Base-by-base conservation (phyloP, 2,113 vertebrate species). In the Empidonax traillii region DNA sequence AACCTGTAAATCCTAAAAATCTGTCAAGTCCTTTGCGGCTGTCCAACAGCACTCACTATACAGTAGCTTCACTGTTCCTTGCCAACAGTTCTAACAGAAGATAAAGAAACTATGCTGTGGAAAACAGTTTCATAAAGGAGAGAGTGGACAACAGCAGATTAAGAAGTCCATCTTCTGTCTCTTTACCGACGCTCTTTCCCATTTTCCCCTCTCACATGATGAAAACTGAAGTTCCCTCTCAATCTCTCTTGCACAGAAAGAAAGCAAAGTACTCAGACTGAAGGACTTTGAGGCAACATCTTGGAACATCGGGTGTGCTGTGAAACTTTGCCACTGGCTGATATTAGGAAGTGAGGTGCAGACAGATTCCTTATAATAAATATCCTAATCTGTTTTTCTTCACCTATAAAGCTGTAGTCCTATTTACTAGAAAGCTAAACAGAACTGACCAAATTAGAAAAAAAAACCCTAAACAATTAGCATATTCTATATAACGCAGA, bases 211-310 rank as follows among this genome's bases (percentile, higher is more conserved):
- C 41, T 75, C 28, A 24, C 0, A 0, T 66, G 33, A 68, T 51
- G 37, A 81, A 75, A 89, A 79, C 49, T 37, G 30, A 63, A 66
- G 56, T 16, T 97, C 59, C 90, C 65, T 77, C 74, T 77, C 31
- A 49, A 37, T 44, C 35, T 63, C 47, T 31, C 71, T 80, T 17
- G 24, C 19, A 66, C 8, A 79, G 49, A 85, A 31, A 91, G 81
- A 92, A 95, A 94, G 74, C 68, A 87, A 92, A 95, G 75, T 71
- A 82, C 76, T 97, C 87, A 82, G 69, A 74, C 67, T 85, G 55
- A 35, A 35, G 35, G 35, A 95, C 23, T 23, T 44, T 52, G 21
- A 89, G 51, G 46, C 24, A 73, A 51, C 12, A 39, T 79, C 87
- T 95, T 85, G 44, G 82, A 82, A 23, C 28, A 43, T 1, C 43